Evolutionary conservation across 2,888 invertebrate species (phyloP).

Genomic region (Tupiocoris notatus): DNA sequence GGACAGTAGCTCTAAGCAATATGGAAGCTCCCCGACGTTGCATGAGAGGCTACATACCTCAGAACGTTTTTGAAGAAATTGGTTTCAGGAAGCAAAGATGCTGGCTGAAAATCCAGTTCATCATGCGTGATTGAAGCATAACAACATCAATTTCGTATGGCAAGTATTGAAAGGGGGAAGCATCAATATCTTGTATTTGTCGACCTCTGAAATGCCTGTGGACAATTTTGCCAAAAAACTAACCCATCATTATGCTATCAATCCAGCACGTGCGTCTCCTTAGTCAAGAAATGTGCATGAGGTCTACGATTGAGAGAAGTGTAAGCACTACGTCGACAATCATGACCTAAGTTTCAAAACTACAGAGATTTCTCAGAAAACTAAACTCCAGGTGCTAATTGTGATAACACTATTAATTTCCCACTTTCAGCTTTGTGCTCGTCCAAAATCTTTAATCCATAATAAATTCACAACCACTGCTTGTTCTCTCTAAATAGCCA

Average conservation of each 20-base stretch:
- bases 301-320: neutral
- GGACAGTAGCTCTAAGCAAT: neutral
- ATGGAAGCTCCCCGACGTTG: neutral
- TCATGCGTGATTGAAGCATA: neutral
- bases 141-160: neutral
- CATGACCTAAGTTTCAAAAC: neutral
- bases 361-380: neutral
- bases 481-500: too few species aligned
- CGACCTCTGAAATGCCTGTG: neutral
- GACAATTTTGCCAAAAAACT: neutral
- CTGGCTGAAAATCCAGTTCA: neutral
- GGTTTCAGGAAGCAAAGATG: neutral
- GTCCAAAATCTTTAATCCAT: too few species aligned
- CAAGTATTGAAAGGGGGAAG: neutral
- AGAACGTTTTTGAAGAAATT: neutral
- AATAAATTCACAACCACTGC: too few species aligned
- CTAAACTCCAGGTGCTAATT: neutral
- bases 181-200: neutral
- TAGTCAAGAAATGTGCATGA: too few species aligned
- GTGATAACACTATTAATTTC: neutral
- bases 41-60: neutral
- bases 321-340: neutral
- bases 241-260: neutral
- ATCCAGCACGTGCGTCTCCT: neutral
- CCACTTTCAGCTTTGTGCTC: too few species aligned